Percentiles rank a stretch among this genome's conserved stretches.
Conservation (phyloP, 2,113 vertebrate genomes). For the Amblyopsis rosae region DNA sequence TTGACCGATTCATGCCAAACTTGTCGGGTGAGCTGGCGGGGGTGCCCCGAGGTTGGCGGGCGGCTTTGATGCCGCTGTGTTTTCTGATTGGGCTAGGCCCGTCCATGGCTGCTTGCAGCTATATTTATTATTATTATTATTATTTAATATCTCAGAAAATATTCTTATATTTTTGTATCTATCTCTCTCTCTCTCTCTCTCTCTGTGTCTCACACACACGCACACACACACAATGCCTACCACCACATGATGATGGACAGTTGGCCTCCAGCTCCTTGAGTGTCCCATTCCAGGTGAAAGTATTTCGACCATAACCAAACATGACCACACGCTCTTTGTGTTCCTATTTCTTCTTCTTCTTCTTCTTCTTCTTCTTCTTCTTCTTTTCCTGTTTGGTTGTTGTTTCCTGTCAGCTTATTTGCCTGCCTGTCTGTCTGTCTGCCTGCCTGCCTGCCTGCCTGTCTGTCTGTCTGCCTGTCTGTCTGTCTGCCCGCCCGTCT, state of each 20-base stretch:
- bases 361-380: neutral
- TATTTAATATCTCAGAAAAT: neutral
- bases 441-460: too few species aligned
- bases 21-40: too few species aligned
- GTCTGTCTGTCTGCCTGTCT: too few species aligned
- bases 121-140: too few species aligned
- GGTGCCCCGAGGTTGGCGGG: too few species aligned
- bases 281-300: slow-evolving; percentile 68
- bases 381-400: neutral
- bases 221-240: slow-evolving; percentile 27
- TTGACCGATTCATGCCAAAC: too few species aligned
- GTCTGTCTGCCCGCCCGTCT: too few species aligned
- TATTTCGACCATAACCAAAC: slow-evolving; percentile 49
- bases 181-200: neutral
- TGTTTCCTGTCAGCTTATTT: neutral
- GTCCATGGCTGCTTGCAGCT: too few species aligned
- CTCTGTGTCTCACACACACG: neutral
- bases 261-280: slow-evolving; percentile 48
- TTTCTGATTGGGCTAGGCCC: too few species aligned
- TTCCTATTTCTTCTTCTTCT: neutral
- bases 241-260: slow-evolving; percentile 21
- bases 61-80: too few species aligned
- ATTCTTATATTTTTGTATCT: neutral
- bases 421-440: neutral
- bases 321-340: slow-evolving; percentile 27